Conservation (phyloP, 2,797 vertebrate genomes). For the Myotis findleyi region DNA sequence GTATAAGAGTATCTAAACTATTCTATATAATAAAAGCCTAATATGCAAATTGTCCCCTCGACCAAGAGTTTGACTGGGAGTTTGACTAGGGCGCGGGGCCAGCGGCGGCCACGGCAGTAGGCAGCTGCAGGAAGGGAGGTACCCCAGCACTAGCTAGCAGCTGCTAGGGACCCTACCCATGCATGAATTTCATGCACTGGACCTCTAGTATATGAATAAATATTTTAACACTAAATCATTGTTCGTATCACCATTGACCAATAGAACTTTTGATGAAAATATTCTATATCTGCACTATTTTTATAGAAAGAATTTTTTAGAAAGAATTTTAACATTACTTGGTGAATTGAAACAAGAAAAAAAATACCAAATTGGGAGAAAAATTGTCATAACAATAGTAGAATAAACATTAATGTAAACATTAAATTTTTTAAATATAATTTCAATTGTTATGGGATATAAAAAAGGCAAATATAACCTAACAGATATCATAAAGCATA, state of each 20-base stretch:
- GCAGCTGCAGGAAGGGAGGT: no score
- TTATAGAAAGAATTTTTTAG: no score
- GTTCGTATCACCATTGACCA: background rate
- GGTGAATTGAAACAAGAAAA: background rate
- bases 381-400: background rate
- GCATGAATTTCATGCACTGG: no score
- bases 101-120: no score
- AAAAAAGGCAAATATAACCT: background rate
- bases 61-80: no score
- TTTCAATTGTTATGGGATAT: background rate
- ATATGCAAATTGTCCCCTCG: no score
- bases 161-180: no score
- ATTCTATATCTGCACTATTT: background rate
- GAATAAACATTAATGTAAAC: background rate
- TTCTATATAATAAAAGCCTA: no score
- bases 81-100: no score
- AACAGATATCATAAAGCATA: background rate
- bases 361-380: background rate
- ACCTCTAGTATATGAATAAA: background rate
- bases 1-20: background rate
- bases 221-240: background rate
- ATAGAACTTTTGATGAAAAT: background rate
- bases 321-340: background rate
- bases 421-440: background rate
- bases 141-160: no score